phyloP scores from a whole-genome alignment of 2,797 vertebrate genomes.

The Myotis vivesi region DNA sequence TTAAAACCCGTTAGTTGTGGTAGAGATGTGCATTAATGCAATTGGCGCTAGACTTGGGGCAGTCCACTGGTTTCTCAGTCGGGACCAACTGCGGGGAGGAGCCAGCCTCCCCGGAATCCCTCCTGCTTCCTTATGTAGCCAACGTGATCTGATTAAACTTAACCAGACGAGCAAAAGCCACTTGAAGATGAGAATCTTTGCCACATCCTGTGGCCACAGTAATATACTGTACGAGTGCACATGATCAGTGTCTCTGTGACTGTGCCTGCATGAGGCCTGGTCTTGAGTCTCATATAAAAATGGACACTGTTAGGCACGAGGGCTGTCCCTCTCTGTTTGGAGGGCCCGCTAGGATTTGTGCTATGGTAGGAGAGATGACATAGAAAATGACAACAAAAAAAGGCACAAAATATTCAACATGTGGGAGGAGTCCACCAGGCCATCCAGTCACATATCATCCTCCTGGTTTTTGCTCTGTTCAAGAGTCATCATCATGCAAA shows the following conservation, averaged over 20 bases:
- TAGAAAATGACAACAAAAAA: slow-evolving; percentile 82
- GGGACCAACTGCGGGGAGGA: slow-evolving; percentile 84
- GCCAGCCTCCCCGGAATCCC: slow-evolving; percentile 89
- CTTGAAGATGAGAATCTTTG: slow-evolving; percentile 85
- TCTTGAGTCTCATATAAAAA: slow-evolving; percentile 75
- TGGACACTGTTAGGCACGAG: slow-evolving; percentile 66
- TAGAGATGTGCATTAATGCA: slow-evolving; percentile 74
- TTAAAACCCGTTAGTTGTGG: slow-evolving; percentile 74
- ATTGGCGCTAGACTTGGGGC: slow-evolving; percentile 56
- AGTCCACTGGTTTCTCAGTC: slow-evolving; percentile 67
- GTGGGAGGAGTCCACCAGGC: slow-evolving; percentile 75
- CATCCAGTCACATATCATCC: slow-evolving; percentile 70
- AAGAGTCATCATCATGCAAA: slow-evolving; percentile 86
- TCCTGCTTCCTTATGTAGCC: slow-evolving; percentile 83
- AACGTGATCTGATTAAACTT: slow-evolving; percentile 85
- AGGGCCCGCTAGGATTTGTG: slow-evolving; percentile 76
- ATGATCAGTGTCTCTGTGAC: slow-evolving; percentile 78
- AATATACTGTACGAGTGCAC: slow-evolving; percentile 99
- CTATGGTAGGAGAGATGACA: slow-evolving; percentile 79
- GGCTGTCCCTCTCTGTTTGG: slow-evolving; percentile 50
- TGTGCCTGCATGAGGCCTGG: slow-evolving; percentile 69
- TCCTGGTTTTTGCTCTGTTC: slow-evolving; percentile 77
- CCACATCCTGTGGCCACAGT: slow-evolving; percentile 95
- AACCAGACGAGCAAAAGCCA: slow-evolving; percentile 86
- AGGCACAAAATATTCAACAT: slow-evolving; percentile 85